phyloP scores from a whole-genome alignment of 2,797 vertebrate genomes.

The Atherinosoma microstoma region DNA sequence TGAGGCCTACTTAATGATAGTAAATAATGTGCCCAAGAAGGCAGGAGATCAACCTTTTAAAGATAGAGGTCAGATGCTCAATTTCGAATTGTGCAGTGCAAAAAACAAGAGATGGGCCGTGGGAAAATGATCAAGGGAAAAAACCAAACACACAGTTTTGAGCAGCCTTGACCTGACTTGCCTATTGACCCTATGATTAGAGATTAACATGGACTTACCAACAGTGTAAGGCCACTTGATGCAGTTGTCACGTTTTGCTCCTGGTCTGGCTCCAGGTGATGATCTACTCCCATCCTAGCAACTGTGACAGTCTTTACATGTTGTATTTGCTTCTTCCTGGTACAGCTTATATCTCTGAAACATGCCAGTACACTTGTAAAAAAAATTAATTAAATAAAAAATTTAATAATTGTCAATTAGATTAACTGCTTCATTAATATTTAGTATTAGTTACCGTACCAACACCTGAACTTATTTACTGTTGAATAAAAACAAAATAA shows the following conservation, averaged over 20 bases:
- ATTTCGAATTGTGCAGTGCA: not conserved
- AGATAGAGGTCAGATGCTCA: not conserved
- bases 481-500: no score
- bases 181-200: not conserved
- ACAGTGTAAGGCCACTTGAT: not conserved
- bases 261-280: not conserved
- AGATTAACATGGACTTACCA: constrained; percentile 5
- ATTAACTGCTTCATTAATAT: not conserved
- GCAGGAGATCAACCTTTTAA: not conserved
- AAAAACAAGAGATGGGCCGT: not conserved
- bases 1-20: not conserved
- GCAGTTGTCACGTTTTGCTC: not conserved
- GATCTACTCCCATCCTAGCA: not conserved
- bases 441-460: not conserved
- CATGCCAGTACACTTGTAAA: not conserved
- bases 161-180: not conserved
- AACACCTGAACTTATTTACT: no score
- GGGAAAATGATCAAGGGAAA: not conserved
- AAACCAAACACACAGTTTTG: not conserved
- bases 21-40: not conserved
- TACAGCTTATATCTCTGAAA: not conserved
- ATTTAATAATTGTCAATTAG: not conserved
- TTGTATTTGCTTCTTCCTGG: not conserved
- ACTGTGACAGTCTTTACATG: not conserved
- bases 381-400: not conserved